phyloP scores from a whole-genome alignment of 2,888 invertebrate species.

The Epirrhoe alternata region DNA sequence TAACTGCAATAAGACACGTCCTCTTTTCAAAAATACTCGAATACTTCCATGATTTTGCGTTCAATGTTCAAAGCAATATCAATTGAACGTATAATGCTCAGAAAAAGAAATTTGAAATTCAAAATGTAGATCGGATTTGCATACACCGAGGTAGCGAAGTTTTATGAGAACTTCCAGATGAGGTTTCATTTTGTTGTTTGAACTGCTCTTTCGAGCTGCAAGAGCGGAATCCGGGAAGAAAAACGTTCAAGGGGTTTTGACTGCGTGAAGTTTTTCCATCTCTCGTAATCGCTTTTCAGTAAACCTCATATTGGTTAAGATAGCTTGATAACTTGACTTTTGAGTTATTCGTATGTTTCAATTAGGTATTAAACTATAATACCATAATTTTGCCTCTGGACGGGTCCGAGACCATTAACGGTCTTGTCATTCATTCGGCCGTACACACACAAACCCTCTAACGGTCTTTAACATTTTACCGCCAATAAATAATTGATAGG shows the following conservation, averaged over 20 bases:
- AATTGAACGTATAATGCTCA: conserved; percentile 24
- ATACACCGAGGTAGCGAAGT: conserved; percentile 30
- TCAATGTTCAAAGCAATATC: neutral
- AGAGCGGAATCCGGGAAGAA: conserved; percentile 18
- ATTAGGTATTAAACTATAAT: no score
- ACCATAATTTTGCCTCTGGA: no score
- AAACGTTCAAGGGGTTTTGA: neutral
- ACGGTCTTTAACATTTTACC: no score
- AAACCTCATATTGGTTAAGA: neutral
- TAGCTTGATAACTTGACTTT: no score
- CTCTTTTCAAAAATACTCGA: no score
- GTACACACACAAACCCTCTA: no score
- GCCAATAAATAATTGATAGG: no score
- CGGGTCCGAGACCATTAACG: no score
- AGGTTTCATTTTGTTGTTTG: conserved; percentile 32
- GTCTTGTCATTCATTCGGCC: no score
- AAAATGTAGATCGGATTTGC: conserved; percentile 32
- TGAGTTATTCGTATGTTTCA: no score
- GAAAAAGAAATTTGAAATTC: conserved; percentile 36
- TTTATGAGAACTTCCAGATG: conserved; percentile 31
- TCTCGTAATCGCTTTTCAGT: neutral
- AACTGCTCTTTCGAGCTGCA: conserved; percentile 24
- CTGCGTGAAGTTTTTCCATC: neutral
- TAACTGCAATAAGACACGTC: no score
- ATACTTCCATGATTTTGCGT: neutral